A percentile compares a stretch with the other conserved stretches of the same genome.
Evolutionary conservation across 2,113 vertebrate genomes (phyloP).

Genomic region (Sturnira hondurensis): DNA sequence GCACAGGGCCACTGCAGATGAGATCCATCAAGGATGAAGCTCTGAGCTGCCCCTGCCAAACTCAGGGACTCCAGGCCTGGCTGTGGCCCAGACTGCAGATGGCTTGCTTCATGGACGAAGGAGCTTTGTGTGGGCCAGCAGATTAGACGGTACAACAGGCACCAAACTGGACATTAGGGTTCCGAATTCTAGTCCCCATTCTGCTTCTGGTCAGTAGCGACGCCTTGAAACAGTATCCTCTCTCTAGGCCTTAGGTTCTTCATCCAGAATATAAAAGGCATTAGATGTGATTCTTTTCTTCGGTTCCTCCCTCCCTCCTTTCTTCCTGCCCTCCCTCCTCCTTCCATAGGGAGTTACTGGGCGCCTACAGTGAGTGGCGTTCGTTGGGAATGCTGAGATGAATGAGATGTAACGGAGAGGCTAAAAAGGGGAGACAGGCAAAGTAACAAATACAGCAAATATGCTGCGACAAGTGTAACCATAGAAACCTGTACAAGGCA

Average conservation of each 20-base stretch:
- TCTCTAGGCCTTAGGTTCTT: not conserved
- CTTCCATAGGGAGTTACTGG: not conserved
- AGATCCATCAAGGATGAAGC: not conserved
- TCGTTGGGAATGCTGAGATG: not conserved
- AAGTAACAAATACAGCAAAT: not conserved
- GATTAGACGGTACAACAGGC: not conserved
- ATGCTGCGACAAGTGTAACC: not conserved
- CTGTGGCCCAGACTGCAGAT: not conserved
- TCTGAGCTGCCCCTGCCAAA: not conserved
- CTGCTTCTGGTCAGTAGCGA: not conserved
- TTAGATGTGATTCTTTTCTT: too few relatives aligned
- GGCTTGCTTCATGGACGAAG: not conserved
- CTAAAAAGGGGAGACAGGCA: not conserved
- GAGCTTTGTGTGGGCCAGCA: not conserved
- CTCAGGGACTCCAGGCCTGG: not conserved
- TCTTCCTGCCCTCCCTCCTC: too few relatives aligned
- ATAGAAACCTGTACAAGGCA: not conserved
- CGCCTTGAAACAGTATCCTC: not conserved
- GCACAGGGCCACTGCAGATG: rapidly evolving
- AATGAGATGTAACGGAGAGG: not conserved
- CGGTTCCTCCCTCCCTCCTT: not conserved
- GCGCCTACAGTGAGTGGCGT: too few relatives aligned
- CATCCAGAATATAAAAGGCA: not conserved
- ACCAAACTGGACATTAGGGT: too few relatives aligned
- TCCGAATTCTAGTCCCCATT: not conserved